These are phyloP conservation scores for Tolmerus cingulatus DNA, from an alignment of 2,888 invertebrate genomes.

Conservation along the genomic window DNA sequence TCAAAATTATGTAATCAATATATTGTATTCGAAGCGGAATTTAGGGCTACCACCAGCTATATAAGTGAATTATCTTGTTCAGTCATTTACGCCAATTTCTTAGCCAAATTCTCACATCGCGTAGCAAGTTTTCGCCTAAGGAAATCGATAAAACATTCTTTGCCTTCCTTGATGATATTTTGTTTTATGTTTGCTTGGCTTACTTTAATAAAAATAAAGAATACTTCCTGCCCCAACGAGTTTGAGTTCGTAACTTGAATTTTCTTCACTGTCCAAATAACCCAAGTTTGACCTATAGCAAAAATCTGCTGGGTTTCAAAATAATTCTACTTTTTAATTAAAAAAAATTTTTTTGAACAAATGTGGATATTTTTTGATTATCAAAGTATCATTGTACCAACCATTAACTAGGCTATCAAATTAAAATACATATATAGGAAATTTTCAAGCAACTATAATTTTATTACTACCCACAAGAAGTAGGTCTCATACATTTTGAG, in stretches of 20 bases:
- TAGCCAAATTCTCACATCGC: neutral
- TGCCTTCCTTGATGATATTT: neutral
- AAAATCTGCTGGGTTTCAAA: too few species aligned
- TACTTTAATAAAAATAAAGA: neutral
- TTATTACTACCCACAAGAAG: too few species aligned
- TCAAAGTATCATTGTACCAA: too few species aligned
- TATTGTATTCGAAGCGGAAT: neutral
- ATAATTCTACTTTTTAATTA: too few species aligned
- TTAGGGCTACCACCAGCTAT: neutral
- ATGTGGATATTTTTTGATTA: too few species aligned
- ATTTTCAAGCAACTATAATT: too few species aligned
- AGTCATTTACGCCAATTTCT: neutral
- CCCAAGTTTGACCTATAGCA: too few species aligned
- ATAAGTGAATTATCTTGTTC: neutral
- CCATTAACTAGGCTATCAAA: too few species aligned
- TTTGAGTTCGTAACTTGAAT: neutral
- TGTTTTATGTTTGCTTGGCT: neutral
- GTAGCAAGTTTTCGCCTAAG: neutral
- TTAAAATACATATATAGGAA: too few species aligned
- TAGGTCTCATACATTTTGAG: too few species aligned
- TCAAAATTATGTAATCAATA: neutral
- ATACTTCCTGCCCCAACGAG: neutral
- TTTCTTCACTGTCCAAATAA: too few species aligned
- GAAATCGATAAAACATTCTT: neutral
- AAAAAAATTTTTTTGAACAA: too few species aligned